Percentiles rank a stretch among this genome's conserved stretches.
phyloP scores from a whole-genome alignment of 35 echinoderm and acorn worm genomes.

The Anneissia japonica region DNA sequence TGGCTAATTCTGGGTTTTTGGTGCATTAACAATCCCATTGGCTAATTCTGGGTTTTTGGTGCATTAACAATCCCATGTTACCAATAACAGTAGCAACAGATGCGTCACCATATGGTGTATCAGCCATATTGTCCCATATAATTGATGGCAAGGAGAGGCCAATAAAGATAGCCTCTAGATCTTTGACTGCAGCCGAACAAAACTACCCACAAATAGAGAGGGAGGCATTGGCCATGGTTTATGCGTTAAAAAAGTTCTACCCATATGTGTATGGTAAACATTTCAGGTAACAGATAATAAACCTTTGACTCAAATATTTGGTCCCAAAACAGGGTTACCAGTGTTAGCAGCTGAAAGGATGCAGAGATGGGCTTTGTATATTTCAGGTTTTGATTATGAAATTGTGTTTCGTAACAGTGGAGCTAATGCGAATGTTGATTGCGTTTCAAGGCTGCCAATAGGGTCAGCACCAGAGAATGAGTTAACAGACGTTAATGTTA shows the following conservation, averaged over 20 bases:
- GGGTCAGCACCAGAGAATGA: background rate
- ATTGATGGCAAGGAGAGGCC: constrained; percentile 35
- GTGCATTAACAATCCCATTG: background rate
- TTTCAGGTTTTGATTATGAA: constrained; percentile 36
- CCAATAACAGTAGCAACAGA: constrained; percentile 35
- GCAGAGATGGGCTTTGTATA: constrained; percentile 36
- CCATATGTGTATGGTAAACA: constrained; percentile 13
- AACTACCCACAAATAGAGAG: constrained; percentile 42
- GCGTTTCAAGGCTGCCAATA: constrained; percentile 5
- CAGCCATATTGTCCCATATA: constrained; percentile 32
- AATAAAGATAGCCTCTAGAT: constrained; percentile 26
- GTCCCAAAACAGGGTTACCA: constrained; percentile 31
- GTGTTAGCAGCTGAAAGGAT: constrained; percentile 23
- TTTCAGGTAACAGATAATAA: constrained; percentile 41
- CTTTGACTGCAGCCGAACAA: constrained; percentile 16
- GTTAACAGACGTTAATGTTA: background rate
- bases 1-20: background rate
- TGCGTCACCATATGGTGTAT: constrained; percentile 21
- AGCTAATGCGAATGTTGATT: constrained; percentile 39
- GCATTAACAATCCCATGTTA: constrained; percentile 32
- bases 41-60: constrained; percentile 15
- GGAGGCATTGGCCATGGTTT: constrained; percentile 35
- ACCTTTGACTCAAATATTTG: constrained; percentile 22
- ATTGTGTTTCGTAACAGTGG: constrained; percentile 22
- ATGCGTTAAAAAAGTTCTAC: constrained; percentile 29